These are phyloP conservation scores for Ditula angustiorana DNA, from an alignment of 2,888 invertebrate genomes.

Conservation along the genomic window DNA sequence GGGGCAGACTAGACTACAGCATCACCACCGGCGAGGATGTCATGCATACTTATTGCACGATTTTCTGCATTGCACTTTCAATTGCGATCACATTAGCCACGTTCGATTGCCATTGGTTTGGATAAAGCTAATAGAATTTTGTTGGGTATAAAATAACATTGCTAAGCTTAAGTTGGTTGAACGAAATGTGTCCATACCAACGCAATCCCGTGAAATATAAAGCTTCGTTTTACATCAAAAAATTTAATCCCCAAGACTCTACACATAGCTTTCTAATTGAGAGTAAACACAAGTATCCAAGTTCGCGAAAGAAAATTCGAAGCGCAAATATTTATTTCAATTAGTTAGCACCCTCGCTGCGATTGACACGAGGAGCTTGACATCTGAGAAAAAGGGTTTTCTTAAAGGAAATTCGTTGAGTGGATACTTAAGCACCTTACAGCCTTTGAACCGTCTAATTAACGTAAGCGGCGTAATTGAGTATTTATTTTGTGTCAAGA, in stretches of 20 bases:
- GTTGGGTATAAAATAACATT: constrained; percentile 37
- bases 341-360: constrained; percentile 66
- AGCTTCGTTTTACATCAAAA: constrained; percentile 16
- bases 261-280: constrained; percentile 48
- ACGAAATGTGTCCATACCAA: not conserved
- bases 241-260: constrained; percentile 6
- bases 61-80: constrained; percentile 78
- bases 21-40: constrained; percentile 63
- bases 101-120: constrained; percentile 64
- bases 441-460: constrained; percentile 71
- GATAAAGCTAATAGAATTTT: constrained; percentile 61
- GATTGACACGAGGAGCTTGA: constrained; percentile 78
- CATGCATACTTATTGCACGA: constrained; percentile 83
- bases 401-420: constrained; percentile 65
- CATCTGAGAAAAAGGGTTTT: constrained; percentile 77
- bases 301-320: constrained; percentile 67
- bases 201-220: constrained; percentile 4
- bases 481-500: constrained; percentile 51
- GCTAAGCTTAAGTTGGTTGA: not conserved
- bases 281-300: constrained; percentile 53
- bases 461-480: constrained; percentile 64
- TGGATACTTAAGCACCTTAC: constrained; percentile 60
- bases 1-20: constrained; percentile 65
- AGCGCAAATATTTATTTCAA: constrained; percentile 81
- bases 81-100: constrained; percentile 76